A percentile compares a stretch with the other conserved stretches of the same genome.
phyloP scores from a whole-genome alignment of 2,888 invertebrate genomes.

The Acanthoscelides obtectus region DNA sequence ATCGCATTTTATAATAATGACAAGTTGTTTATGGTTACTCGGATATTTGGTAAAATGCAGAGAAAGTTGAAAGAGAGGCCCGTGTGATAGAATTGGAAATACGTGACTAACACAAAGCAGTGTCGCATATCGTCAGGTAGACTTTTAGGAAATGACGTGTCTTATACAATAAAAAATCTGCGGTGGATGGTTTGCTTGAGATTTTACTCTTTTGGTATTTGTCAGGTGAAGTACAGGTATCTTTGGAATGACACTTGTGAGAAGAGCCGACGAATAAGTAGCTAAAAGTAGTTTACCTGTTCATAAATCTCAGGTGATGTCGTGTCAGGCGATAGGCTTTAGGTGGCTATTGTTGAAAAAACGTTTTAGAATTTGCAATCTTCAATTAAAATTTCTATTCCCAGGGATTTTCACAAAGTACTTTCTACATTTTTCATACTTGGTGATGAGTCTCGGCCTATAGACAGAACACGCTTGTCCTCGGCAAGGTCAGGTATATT shows the following conservation, averaged over 20 bases:
- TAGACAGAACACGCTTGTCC: too few relatives aligned
- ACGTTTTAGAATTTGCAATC: too few relatives aligned
- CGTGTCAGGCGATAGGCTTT: too few relatives aligned
- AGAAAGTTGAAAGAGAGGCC: neutral
- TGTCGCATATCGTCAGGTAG: neutral
- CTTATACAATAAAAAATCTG: neutral
- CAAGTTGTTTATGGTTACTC: neutral
- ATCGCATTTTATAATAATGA: neutral
- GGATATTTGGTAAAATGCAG: neutral
- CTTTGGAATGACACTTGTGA: neutral
- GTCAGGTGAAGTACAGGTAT: neutral
- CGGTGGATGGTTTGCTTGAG: neutral
- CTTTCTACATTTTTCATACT: too few relatives aligned
- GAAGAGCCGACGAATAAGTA: neutral
- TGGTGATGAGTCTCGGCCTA: too few relatives aligned
- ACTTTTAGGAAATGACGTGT: neutral
- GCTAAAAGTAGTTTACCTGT: too few relatives aligned
- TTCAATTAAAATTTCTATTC: too few relatives aligned
- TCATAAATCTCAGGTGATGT: too few relatives aligned
- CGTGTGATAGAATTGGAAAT: neutral
- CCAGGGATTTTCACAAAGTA: too few relatives aligned
- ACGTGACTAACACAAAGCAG: neutral
- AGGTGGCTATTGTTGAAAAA: too few relatives aligned
- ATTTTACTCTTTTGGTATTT: neutral
- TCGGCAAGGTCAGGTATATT: too few relatives aligned